These are phyloP conservation scores for Hiodon tergisus DNA, from an alignment of 2,113 vertebrate genomes.

Conservation along the genomic window DNA sequence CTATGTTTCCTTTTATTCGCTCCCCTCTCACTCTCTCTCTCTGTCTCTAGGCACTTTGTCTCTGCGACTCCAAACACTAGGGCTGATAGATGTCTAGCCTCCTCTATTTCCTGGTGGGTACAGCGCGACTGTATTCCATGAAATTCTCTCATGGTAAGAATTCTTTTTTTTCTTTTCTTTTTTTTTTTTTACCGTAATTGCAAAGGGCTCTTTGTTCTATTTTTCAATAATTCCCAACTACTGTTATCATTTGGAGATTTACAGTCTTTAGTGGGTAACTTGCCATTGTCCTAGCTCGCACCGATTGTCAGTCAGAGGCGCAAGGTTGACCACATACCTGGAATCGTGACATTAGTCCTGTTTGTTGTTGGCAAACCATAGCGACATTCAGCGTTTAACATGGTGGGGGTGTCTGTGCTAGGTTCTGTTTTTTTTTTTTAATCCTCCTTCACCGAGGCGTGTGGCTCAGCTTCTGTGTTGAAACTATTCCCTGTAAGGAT, in stretches of 20 bases:
- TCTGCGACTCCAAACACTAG: constrained; percentile 42
- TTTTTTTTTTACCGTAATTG: constrained; percentile 2
- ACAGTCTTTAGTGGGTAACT: too few relatives aligned
- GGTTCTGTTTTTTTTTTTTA: too few relatives aligned
- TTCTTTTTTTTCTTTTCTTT: constrained; percentile 12
- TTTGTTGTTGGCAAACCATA: too few relatives aligned
- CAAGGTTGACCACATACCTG: too few relatives aligned
- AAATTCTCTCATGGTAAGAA: constrained; percentile 24
- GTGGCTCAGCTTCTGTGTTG: background rate
- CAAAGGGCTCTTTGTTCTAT: constrained; percentile 3
- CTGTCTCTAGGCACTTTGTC: constrained; percentile 42
- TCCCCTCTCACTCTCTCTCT: constrained; percentile 20
- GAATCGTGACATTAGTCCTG: too few relatives aligned
- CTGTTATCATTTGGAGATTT: background rate
- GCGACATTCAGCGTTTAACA: too few relatives aligned
- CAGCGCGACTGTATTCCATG: constrained; percentile 29
- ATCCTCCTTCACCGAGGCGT: too few relatives aligned
- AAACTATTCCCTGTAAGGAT: background rate
- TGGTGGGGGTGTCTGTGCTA: too few relatives aligned
- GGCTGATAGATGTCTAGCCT: constrained; percentile 44
- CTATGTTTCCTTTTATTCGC: constrained; percentile 50
- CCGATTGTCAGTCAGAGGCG: too few relatives aligned
- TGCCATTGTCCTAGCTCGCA: too few relatives aligned
- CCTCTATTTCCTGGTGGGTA: constrained; percentile 33
- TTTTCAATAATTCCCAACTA: constrained; percentile 1